phyloP scores from a whole-genome alignment of 2,113 vertebrate genomes.

The Zosterops lateralis region DNA sequence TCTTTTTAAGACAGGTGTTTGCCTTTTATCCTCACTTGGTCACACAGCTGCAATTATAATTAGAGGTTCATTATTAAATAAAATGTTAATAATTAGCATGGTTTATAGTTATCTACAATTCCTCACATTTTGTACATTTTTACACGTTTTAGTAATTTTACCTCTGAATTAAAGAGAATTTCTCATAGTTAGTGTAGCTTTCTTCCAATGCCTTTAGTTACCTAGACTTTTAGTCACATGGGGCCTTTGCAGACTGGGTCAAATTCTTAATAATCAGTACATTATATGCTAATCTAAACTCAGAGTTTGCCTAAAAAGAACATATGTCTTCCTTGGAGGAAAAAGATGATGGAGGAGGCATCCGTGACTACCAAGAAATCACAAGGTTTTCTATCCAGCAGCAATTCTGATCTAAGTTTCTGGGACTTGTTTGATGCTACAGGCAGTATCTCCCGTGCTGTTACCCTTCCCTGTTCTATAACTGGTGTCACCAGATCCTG shows the following conservation, averaged over 20 bases:
- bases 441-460: background rate
- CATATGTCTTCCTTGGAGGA: background rate
- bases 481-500: fast-evolving
- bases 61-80: background rate
- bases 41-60: background rate
- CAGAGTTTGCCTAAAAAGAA: background rate
- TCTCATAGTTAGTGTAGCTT: background rate
- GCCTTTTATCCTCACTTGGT: background rate
- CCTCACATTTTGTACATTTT: background rate
- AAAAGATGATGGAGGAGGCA: background rate
- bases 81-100: background rate
- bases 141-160: background rate
- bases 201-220: background rate
- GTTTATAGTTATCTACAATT: background rate
- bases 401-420: background rate
- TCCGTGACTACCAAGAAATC: fast-evolving
- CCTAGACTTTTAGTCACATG: background rate
- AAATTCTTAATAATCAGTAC: background rate
- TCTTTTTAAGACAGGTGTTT: background rate
- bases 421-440: background rate
- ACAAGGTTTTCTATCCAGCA: background rate
- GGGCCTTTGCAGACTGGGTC: background rate
- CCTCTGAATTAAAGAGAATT: background rate
- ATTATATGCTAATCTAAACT: background rate
- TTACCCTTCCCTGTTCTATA: background rate